phyloP scores from a whole-genome alignment of 2,797 vertebrate species.

The Rhinatrema bivittatum region DNA sequence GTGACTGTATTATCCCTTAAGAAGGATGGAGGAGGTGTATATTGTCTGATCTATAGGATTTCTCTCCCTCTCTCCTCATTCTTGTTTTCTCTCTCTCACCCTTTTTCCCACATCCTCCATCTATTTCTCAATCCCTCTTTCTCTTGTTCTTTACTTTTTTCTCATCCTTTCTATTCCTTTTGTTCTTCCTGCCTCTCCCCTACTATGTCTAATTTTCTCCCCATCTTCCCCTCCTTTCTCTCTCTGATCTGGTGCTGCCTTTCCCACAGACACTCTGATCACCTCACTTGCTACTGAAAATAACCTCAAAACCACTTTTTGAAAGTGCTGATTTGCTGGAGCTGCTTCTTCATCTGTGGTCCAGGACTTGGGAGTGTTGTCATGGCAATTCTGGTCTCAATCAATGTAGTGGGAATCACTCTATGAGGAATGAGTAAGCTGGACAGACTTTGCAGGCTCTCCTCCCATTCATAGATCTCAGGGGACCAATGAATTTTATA shows the following conservation, averaged over 20 bases:
- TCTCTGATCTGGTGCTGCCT: not conserved
- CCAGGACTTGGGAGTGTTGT: constrained; percentile 2
- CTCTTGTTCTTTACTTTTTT: too few species aligned
- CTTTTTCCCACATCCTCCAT: not conserved
- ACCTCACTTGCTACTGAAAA: constrained; percentile 1
- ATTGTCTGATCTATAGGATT: too few species aligned
- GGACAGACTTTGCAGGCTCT: too few species aligned
- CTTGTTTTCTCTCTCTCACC: too few species aligned
- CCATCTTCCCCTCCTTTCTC: not conserved
- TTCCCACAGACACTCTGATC: constrained; percentile 2
- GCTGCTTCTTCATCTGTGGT: constrained; percentile 1
- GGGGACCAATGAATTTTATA: constrained; percentile 13
- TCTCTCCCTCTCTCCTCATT: too few species aligned
- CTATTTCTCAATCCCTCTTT: not conserved
- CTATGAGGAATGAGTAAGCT: too few species aligned
- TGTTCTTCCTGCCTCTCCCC: not conserved
- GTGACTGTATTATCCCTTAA: too few species aligned
- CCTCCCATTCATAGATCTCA: too few species aligned
- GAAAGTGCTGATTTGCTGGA: constrained; percentile 13
- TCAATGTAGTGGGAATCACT: too few species aligned
- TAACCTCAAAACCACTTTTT: constrained; percentile 20
- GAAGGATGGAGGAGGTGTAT: too few species aligned
- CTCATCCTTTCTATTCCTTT: too few species aligned
- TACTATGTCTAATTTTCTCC: not conserved
- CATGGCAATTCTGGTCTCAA: constrained; percentile 7